These are phyloP conservation scores for Apogon talboti DNA, from an alignment of 2,797 vertebrate genomes.

Conservation along the genomic window DNA sequence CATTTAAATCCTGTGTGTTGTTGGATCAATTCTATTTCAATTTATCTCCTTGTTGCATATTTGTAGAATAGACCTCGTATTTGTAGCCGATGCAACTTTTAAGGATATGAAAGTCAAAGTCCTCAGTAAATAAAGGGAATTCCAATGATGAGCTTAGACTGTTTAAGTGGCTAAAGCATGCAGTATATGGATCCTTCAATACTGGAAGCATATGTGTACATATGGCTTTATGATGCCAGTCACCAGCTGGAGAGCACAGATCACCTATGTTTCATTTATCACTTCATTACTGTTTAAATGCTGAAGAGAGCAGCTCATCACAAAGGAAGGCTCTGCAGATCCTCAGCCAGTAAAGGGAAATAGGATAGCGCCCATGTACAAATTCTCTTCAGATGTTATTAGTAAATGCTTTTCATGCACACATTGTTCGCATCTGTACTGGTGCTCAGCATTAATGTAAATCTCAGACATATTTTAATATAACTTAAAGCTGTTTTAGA, in stretches of 20 bases:
- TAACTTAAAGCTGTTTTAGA: conserved; percentile 21
- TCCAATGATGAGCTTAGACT: conserved; percentile 22
- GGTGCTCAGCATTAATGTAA: conserved; percentile 23
- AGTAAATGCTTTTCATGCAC: conserved; percentile 22
- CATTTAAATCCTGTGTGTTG: conserved; percentile 34
- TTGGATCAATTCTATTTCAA: conserved; percentile 31
- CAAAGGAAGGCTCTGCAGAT: conserved; percentile 24
- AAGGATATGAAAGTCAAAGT: conserved; percentile 32
- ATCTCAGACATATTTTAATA: conserved; percentile 18
- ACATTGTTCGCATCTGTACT: conserved; percentile 22
- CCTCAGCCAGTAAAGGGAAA: conserved; percentile 28
- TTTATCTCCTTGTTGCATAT: conserved; percentile 41
- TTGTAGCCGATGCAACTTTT: conserved; percentile 35
- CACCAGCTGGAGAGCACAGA: conserved; percentile 21
- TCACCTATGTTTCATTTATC: conserved; percentile 29
- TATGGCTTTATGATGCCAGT: conserved; percentile 17
- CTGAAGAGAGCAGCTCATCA: conserved; percentile 12
- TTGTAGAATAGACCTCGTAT: conserved; percentile 42
- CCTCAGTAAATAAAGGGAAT: conserved; percentile 19
- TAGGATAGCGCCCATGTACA: conserved; percentile 14
- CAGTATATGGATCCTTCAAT: conserved; percentile 9
- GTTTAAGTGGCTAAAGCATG: conserved; percentile 30
- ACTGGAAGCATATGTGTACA: conserved; percentile 12
- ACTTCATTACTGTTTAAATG: conserved; percentile 24
- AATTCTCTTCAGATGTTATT: conserved; percentile 31